phyloP scores from a whole-genome alignment of 2,888 invertebrate genomes.

The Scrobipalpa atriplicella region DNA sequence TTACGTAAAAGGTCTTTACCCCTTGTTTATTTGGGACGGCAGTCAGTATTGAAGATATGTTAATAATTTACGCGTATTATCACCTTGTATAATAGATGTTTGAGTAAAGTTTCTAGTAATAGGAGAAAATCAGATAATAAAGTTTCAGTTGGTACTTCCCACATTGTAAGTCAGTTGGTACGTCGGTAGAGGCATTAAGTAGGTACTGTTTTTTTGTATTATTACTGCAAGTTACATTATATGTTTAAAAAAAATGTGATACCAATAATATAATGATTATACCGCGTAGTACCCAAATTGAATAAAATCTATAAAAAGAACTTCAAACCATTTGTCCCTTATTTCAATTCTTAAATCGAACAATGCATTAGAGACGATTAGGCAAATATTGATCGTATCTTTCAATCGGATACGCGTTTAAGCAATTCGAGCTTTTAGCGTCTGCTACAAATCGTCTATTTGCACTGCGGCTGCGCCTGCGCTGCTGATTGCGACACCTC shows the following conservation, averaged over 20 bases:
- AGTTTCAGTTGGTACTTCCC: background rate
- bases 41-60: constrained; percentile 67
- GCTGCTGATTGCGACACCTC: constrained; percentile 8
- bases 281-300: no score
- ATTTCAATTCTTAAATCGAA: constrained; percentile 33
- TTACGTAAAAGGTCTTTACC: constrained; percentile 82
- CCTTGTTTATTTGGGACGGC: constrained; percentile 79
- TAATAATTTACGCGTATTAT: constrained; percentile 72
- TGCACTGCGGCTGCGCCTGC: constrained; percentile 51
- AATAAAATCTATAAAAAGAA: no score
- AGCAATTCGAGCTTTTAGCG: constrained; percentile 60
- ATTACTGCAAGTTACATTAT: no score
- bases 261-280: no score
- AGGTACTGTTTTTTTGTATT: no score
- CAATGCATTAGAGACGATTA: constrained; percentile 35
- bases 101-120: constrained; percentile 49
- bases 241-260: no score
- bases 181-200: background rate
- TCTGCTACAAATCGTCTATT: constrained; percentile 42
- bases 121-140: background rate
- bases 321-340: background rate
- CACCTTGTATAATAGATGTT: constrained; percentile 58
- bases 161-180: no score
- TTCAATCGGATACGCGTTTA: constrained; percentile 41
- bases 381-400: background rate